Evolutionary conservation across 2,113 vertebrate genomes (phyloP), one percentile per base, ranked within the genome.

Genomic region (Albula glossodonta): DNA sequence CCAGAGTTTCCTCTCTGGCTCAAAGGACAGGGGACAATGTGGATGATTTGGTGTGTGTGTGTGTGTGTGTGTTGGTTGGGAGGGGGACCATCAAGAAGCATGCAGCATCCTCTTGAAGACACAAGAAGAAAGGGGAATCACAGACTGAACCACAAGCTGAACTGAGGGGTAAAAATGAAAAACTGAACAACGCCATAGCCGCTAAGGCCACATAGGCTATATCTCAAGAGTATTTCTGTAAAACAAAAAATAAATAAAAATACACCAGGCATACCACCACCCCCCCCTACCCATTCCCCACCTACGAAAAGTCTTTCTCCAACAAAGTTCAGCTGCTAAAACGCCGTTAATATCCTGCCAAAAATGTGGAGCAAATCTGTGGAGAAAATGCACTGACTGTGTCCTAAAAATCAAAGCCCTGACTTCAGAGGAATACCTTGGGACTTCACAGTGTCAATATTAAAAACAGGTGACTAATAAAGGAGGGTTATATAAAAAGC

Each of bases 1-100:
- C 94, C 95, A 95, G 95, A 91, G 92, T 94, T 96, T 96, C 93
- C 94, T 96, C 93, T 94, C 90, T 94, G 95, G 96, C 94, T 92
- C 87, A 79, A 87, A 94, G 93, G 92, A 94, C 95, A 91, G 90
- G 89, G 87, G 83, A 92, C 86, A 81, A 87, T 87, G 86, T 91
- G 88, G 90, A 90, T 91, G 90, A 89, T 66, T 91, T 87, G 89
- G 51, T 90, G 53, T 19, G 53, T 31, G 31, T 15, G 78, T 80
- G 78, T 4, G 48, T 80, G 11, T 48, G 49, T 51, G 89, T 86
- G 87, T 88, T 90, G 56, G 84, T 56, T 56, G 60, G 11, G 15
- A 4, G 60, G 10, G 60, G 10, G 60, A 19, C 9, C 25, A 6
- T 41, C 48, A 6, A 41, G 5, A 80, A 80, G 31, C 31, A 41